Conservation (phyloP, 2,797 vertebrate species). For the Molossus molossus region DNA sequence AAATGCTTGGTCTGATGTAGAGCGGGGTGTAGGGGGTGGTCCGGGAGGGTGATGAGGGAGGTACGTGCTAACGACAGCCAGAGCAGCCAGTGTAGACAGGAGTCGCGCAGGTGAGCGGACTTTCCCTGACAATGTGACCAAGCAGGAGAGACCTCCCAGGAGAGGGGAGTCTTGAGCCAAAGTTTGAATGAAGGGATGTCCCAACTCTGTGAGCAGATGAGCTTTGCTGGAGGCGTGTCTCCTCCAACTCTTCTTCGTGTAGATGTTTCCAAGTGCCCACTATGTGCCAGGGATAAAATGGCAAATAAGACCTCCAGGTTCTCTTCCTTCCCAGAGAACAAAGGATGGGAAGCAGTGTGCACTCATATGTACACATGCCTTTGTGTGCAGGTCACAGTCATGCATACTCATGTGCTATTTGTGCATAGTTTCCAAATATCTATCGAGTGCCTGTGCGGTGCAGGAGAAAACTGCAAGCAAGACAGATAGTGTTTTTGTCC, state of each 20-base stretch:
- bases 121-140: neutral
- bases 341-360: neutral
- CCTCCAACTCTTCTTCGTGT: neutral
- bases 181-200: neutral
- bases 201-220: neutral
- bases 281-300: neutral
- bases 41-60: neutral
- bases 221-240: neutral
- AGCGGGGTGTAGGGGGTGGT: neutral
- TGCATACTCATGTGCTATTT: neutral
- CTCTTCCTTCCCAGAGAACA: neutral
- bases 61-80: neutral
- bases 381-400: too few species aligned
- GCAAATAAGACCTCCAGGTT: neutral
- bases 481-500: neutral
- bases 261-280: neutral
- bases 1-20: neutral
- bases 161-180: neutral
- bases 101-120: rapidly evolving
- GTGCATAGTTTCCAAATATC: neutral
- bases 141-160: neutral
- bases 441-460: neutral
- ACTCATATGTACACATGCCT: rapidly evolving
- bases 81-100: neutral
- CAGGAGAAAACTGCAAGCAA: neutral